These are phyloP conservation scores for Apteryx mantelli DNA, from an alignment of 2,113 vertebrate genomes.

Conservation along the genomic window DNA sequence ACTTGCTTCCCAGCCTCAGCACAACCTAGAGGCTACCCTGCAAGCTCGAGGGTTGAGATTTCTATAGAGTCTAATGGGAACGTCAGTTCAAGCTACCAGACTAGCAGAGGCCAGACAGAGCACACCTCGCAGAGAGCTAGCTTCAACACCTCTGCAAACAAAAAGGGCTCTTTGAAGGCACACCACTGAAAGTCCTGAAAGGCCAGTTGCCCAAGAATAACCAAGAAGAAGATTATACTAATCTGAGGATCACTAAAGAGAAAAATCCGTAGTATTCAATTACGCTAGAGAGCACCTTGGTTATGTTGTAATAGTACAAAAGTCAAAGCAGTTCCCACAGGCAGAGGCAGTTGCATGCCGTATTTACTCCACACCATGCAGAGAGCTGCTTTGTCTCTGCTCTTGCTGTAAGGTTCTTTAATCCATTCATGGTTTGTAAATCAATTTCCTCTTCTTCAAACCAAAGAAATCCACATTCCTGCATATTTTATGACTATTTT, in stretches of 20 bases:
- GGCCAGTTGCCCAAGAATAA: not conserved
- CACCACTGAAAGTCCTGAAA: not conserved
- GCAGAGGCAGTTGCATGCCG: not conserved
- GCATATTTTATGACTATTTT: slow-evolving; percentile 64
- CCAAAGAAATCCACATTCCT: slow-evolving; percentile 65
- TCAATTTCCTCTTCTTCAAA: slow-evolving; percentile 73
- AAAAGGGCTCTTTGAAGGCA: not conserved
- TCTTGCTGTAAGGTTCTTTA: slow-evolving; percentile 31
- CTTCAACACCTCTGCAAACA: not conserved
- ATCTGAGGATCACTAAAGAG: slow-evolving; percentile 17
- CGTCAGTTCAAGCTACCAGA: not conserved
- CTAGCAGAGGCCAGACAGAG: not conserved
- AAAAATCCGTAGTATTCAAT: slow-evolving; percentile 19
- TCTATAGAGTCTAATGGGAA: not conserved
- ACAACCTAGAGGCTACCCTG: not conserved
- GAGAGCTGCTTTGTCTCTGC: slow-evolving; percentile 21
- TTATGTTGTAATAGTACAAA: slow-evolving; percentile 16
- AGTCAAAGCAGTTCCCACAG: slow-evolving; percentile 41
- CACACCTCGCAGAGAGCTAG: not conserved
- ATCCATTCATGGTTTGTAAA: slow-evolving; percentile 60
- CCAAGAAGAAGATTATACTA: slow-evolving; percentile 10
- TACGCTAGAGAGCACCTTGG: slow-evolving; percentile 12
- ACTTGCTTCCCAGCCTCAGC: not conserved
- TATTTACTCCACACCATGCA: not conserved
- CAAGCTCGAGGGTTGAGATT: not conserved